Percentiles rank a stretch among this genome's conserved stretches.
These are phyloP conservation scores for Orius insidiosus DNA, from an alignment of 1,140 invertebrate genomes.

Conservation along the genomic window DNA sequence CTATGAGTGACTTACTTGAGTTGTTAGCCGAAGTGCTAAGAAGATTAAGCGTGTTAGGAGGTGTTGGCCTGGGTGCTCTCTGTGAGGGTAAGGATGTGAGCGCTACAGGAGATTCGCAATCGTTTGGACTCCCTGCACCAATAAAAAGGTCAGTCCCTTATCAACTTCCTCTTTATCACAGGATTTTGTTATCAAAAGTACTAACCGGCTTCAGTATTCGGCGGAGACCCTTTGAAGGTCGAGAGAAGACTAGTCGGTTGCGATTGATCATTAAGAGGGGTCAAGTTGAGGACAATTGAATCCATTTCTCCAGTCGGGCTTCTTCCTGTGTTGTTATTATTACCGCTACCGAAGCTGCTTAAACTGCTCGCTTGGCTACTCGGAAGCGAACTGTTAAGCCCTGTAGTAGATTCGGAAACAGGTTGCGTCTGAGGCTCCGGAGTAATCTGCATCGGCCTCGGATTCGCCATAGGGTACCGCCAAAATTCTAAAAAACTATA, in stretches of 20 bases:
- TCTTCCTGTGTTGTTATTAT: conserved; percentile 23
- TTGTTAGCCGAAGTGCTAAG: conserved; percentile 20
- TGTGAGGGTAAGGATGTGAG: conserved; percentile 16
- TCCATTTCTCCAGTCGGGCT: conserved; percentile 33
- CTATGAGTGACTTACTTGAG: conserved; percentile 12
- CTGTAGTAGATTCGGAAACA: conserved; percentile 21
- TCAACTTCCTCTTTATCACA: neutral
- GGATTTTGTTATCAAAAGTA: neutral
- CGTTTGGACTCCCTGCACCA: conserved; percentile 13
- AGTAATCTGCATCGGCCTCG: conserved; percentile 29
- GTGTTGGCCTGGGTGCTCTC: conserved; percentile 52
- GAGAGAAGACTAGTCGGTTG: conserved; percentile 27
- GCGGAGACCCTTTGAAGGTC: conserved; percentile 34
- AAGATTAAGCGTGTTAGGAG: conserved; percentile 64
- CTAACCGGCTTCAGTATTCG: neutral
- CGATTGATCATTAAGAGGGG: conserved; percentile 33
- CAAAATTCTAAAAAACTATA: conserved; percentile 53
- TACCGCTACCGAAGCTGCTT: conserved; percentile 42
- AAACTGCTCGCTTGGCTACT: conserved; percentile 30
- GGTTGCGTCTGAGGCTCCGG: conserved; percentile 8
- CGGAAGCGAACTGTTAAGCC: conserved; percentile 22
- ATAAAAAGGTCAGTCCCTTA: conserved; percentile 1
- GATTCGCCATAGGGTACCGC: conserved; percentile 67
- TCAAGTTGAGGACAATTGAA: conserved; percentile 57
- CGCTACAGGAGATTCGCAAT: conserved; percentile 9